Conservation (phyloP, 2,113 vertebrate genomes). For the Lepisosteus osseus region DNA sequence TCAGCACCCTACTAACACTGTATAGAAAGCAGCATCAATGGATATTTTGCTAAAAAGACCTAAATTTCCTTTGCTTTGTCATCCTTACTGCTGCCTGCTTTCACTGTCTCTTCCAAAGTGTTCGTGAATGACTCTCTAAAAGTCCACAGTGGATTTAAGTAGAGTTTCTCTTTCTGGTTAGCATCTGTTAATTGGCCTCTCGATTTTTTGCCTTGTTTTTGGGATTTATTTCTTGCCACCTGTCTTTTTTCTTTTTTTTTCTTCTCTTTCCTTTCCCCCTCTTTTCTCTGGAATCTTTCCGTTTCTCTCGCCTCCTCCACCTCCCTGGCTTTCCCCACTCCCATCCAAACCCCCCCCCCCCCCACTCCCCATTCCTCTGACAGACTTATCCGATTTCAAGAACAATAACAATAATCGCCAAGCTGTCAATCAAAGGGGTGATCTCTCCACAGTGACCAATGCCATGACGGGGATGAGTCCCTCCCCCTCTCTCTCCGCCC, state of each 20-base stretch:
- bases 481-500: conserved; percentile 85
- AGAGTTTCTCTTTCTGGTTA: conserved; percentile 38
- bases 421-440: conserved; percentile 79
- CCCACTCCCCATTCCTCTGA: conserved; percentile 41
- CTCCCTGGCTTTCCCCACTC: conserved; percentile 14
- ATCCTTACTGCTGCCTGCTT: conserved; percentile 36
- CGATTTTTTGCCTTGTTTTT: conserved; percentile 36
- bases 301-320: conserved; percentile 28
- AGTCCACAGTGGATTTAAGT: conserved; percentile 26
- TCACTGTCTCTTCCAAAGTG: conserved; percentile 10
- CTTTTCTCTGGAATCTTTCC: conserved; percentile 36
- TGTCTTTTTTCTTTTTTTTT: conserved; percentile 46
- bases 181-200: conserved; percentile 36
- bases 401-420: conserved; percentile 75
- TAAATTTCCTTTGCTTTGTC: conserved; percentile 4
- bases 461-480: conserved; percentile 94
- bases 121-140: conserved; percentile 21
- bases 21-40: conserved; percentile 18
- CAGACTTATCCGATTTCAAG: conserved; percentile 81
- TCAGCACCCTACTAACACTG: not conserved
- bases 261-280: conserved; percentile 55
- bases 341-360: conserved; percentile 31
- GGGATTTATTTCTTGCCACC: conserved; percentile 39
- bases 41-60: conserved; percentile 6
- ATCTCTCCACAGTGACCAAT: conserved; percentile 98